Percentiles rank a stretch among this genome's conserved stretches.
Conservation (phyloP, 2,888 invertebrate genomes). For the Ectemnius continuus region DNA sequence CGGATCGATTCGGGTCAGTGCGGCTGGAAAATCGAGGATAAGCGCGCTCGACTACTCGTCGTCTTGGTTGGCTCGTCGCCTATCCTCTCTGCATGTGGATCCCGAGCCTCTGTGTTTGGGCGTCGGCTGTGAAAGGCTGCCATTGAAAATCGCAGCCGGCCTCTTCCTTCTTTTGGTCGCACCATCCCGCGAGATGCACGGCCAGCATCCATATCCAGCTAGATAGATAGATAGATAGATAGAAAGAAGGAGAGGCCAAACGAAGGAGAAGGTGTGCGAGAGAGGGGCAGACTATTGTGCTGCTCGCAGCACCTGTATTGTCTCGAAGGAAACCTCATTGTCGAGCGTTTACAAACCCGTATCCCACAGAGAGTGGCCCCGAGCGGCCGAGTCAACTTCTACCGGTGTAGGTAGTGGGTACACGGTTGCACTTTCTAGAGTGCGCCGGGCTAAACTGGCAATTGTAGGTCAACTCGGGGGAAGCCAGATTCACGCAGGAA, state of each 20-base stretch:
- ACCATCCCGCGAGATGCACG: too few relatives aligned
- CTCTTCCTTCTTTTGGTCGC: too few relatives aligned
- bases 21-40: constrained; percentile 30
- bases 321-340: constrained; percentile 26
- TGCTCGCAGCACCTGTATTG: constrained; percentile 28
- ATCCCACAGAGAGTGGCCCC: too few relatives aligned
- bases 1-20: constrained; percentile 45
- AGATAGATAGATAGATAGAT: too few relatives aligned
- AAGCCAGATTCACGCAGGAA: constrained; percentile 19
- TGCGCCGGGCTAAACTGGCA: constrained; percentile 11
- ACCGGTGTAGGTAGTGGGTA: background rate
- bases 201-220: too few relatives aligned
- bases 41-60: background rate
- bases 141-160: constrained; percentile 19
- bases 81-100: background rate
- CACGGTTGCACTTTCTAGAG: constrained; percentile 19
- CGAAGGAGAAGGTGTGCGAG: too few relatives aligned
- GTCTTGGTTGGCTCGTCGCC: background rate
- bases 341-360: constrained; percentile 26
- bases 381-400: too few relatives aligned
- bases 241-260: too few relatives aligned
- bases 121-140: constrained; percentile 11
- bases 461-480: constrained; percentile 42
- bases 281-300: constrained; percentile 9
- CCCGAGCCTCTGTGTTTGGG: background rate